These are phyloP conservation scores for Molothrus ater DNA, from an alignment of 2,797 vertebrate genomes.

Conservation along the genomic window DNA sequence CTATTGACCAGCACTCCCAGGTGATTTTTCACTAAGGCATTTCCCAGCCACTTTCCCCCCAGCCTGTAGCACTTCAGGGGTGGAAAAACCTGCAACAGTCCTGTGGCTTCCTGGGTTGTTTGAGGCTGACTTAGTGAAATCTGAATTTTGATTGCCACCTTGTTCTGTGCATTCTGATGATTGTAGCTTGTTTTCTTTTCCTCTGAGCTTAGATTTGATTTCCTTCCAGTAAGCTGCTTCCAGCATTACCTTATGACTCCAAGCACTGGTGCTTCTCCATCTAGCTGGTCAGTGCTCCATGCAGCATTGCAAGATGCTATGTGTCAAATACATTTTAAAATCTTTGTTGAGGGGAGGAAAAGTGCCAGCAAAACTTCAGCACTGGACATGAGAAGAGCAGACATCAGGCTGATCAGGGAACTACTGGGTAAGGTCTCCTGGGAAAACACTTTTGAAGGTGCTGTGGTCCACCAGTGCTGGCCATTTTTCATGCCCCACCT, in stretches of 20 bases:
- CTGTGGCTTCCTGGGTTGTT: accelerated
- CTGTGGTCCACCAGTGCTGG: not conserved
- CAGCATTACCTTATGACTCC: accelerated
- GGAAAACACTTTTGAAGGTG: not conserved
- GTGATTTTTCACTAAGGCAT: not conserved
- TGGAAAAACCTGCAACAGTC: not conserved
- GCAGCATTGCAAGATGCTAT: accelerated
- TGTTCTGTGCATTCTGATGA: not conserved
- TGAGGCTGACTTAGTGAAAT: accelerated
- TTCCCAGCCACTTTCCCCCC: not conserved
- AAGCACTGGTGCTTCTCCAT: not conserved
- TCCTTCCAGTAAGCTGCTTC: not conserved
- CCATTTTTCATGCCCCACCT: not conserved
- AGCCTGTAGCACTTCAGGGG: not conserved
- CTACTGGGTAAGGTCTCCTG: not conserved
- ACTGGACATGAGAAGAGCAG: not conserved
- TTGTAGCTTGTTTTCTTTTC: not conserved
- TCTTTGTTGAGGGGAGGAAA: not conserved
- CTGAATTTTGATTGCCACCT: not conserved
- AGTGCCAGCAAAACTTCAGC: not conserved
- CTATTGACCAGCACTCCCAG: not conserved
- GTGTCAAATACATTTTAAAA: not conserved
- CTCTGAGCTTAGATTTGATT: not conserved
- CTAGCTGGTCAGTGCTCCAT: accelerated
- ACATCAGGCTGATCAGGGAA: not conserved